These are phyloP conservation scores for Mastomys natalensis DNA, from an alignment of 2,113 vertebrate species.

Conservation along the genomic window DNA sequence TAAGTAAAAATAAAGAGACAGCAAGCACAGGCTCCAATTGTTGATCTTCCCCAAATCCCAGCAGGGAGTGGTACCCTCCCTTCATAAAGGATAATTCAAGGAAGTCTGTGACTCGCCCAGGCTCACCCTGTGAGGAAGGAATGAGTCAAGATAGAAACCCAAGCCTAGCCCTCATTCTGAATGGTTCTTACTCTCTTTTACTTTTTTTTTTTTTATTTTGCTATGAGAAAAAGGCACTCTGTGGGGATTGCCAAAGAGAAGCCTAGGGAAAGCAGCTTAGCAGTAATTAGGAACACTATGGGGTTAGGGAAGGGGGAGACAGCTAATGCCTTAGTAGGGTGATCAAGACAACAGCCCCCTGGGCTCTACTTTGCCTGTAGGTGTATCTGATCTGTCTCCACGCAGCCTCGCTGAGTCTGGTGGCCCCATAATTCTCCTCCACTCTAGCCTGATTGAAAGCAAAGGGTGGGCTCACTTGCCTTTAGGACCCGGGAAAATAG, in stretches of 20 bases:
- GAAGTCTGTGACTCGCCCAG: background rate
- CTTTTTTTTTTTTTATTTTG: background rate
- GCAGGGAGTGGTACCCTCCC: background rate
- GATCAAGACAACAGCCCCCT: fast-evolving
- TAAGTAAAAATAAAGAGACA: fast-evolving
- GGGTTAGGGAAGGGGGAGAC: background rate
- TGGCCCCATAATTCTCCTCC: background rate
- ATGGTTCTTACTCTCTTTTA: background rate
- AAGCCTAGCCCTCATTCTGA: background rate
- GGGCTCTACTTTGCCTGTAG: background rate
- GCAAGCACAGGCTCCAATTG: background rate
- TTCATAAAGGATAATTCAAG: background rate
- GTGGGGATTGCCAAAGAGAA: background rate
- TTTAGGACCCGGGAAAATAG: background rate
- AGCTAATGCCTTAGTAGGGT: background rate
- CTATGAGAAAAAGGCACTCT: background rate
- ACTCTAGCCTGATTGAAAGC: background rate
- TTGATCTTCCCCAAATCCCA: background rate
- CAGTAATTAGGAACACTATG: background rate
- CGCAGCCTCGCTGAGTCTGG: background rate
- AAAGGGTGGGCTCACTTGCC: background rate
- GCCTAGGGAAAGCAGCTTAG: too few relatives aligned
- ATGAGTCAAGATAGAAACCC: background rate
- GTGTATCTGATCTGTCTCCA: background rate
- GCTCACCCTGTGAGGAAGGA: background rate